Conservation (phyloP, 2,888 invertebrate genomes). For the Apodemia hepburni region DNA sequence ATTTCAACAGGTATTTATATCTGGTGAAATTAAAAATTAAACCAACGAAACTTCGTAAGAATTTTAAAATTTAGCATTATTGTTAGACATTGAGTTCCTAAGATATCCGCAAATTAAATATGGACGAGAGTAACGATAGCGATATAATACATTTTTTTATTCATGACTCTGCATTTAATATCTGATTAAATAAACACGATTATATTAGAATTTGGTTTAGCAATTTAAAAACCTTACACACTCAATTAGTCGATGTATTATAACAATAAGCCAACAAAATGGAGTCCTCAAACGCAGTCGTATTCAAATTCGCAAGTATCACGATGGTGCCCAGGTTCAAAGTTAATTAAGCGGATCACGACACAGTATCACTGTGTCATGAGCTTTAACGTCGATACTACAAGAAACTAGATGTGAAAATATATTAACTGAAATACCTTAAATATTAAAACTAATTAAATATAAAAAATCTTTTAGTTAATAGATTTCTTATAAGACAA, state of each 20-base stretch:
- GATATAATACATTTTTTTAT: no score
- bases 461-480: no score
- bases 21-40: no score
- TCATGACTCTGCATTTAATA: no score
- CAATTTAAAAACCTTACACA: slow-evolving; percentile 25
- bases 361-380: slow-evolving; percentile 47
- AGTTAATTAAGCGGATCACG: slow-evolving; percentile 66
- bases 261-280: slow-evolving; percentile 31
- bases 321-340: slow-evolving; percentile 41
- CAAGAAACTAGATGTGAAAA: slow-evolving; percentile 23
- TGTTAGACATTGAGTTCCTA: no score
- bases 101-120: no score
- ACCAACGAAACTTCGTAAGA: no score
- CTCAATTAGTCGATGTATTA: slow-evolving; percentile 24
- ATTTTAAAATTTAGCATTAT: no score
- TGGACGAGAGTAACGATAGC: no score
- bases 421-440: neutral
- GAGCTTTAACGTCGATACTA: slow-evolving; percentile 25
- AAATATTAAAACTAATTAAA: neutral
- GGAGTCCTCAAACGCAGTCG: slow-evolving; percentile 35
- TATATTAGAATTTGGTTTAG: neutral
- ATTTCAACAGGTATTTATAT: no score
- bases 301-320: slow-evolving; percentile 45
- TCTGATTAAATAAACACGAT: no score
- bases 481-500: no score